phyloP scores from a whole-genome alignment of 2,888 invertebrate genomes.

The Hedychridium roseum region DNA sequence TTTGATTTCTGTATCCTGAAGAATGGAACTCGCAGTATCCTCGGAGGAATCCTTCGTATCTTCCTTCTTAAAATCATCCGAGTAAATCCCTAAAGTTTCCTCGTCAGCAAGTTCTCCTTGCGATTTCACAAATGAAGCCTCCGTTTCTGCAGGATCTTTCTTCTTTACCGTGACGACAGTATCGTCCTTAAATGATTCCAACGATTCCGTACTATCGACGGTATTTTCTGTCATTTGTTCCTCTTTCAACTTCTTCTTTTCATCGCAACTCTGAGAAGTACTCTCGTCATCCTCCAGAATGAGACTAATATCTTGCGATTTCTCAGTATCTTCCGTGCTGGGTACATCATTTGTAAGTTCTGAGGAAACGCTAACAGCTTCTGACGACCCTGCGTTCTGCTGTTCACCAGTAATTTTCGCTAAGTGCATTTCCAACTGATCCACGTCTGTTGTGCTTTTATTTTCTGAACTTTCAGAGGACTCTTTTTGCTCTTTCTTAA shows the following conservation, averaged over 20 bases:
- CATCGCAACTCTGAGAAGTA: constrained; percentile 30
- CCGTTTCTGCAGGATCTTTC: constrained; percentile 25
- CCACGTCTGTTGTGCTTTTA: constrained; percentile 28
- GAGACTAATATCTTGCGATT: constrained; percentile 50
- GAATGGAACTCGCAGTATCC: constrained; percentile 28
- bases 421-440: constrained; percentile 48
- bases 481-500: constrained; percentile 23
- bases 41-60: constrained; percentile 37
- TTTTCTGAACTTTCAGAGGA: constrained; percentile 25
- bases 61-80: constrained; percentile 33
- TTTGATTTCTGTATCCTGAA: constrained; percentile 31
- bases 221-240: constrained; percentile 35
- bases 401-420: constrained; percentile 52
- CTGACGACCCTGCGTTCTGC: constrained; percentile 38
- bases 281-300: constrained; percentile 51
- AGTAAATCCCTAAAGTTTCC: constrained; percentile 26
- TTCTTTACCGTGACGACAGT: constrained; percentile 27
- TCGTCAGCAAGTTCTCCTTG: constrained; percentile 33
- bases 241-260: constrained; percentile 40
- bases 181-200: constrained; percentile 42
- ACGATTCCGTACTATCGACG: constrained; percentile 37
- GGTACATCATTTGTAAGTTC: constrained; percentile 44
- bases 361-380: constrained; percentile 42
- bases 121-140: constrained; percentile 21
- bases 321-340: constrained; percentile 48